Evolutionary conservation across 2,113 vertebrate genomes (phyloP), one percentile per base, ranked within the genome.

Genomic region (Origma solitaria): DNA sequence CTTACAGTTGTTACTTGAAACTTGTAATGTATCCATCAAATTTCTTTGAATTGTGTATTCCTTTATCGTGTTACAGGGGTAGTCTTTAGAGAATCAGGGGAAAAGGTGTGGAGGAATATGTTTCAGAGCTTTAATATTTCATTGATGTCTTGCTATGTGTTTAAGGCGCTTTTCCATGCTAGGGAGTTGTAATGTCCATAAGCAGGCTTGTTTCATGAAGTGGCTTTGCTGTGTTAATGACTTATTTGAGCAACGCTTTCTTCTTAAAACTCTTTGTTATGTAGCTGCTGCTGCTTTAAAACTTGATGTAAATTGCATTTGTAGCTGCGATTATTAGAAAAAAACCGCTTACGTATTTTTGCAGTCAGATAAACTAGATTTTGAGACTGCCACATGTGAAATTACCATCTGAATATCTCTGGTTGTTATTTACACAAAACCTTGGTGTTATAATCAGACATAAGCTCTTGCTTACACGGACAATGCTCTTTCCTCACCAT

Each of bases 151-250:
- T 65, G 7, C 15, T 37, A 1, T 11, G 24, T 37, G 10, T 75
- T 60, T 16, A 31, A 72, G 42, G 37, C 78, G 20, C 5, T 56
- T 30, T 45, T 85, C 37, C 28, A 23, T 38, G 7, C 5, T 69
- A 13, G 6, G 28, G 13, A 64, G 10, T 28, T 13, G 1, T 9
- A 40, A 51, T 0, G 0, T 49, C 13, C 0, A 1, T 60, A 65
- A 28, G 28, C 6, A 38, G 40, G 3, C 13, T 81, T 27, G 11
- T 69, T 81, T 78, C 13, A 35, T 56, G 15, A 35, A 73, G 28
- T 20, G 30, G 2, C 23, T 51, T 35, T 54, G 11, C 13, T 20
- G 14, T 12, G 24, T 1, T 22, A 40, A 2, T 27, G 4, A 27
- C 7, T 50, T 81, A n/a, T 78, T 84, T 70, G 47, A 38, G 24